Evolutionary conservation across 2,888 invertebrate genomes (phyloP).

Genomic region (Metacarcinus magister): DNA sequence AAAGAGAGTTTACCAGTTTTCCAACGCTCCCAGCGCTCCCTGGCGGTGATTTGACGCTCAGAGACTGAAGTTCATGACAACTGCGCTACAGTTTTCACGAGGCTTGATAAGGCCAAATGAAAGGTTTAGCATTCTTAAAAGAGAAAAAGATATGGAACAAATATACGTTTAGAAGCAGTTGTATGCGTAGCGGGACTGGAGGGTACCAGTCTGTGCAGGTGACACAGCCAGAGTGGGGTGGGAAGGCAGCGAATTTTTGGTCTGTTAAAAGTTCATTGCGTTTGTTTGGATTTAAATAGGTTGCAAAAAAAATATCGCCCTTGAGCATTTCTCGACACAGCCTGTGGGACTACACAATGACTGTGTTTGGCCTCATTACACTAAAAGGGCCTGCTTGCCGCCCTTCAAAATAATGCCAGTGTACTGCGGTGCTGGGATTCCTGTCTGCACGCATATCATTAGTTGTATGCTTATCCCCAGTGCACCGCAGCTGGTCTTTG

Average conservation of each 20-base stretch:
- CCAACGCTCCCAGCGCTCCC: background rate
- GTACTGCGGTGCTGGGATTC: background rate
- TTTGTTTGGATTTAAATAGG: background rate
- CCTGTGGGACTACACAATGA: background rate
- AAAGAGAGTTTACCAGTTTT: background rate
- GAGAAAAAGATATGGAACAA: background rate
- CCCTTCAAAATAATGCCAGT: no score
- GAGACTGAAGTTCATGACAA: background rate
- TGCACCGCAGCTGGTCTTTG: background rate
- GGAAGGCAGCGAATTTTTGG: background rate
- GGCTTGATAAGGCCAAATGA: background rate
- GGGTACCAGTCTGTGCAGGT: background rate
- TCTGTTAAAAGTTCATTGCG: background rate
- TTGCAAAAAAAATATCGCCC: background rate
- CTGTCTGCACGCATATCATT: background rate
- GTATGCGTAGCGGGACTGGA: background rate
- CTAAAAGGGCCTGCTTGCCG: background rate
- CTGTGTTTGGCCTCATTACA: background rate
- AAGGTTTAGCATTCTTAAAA: background rate
- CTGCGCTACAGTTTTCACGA: background rate
- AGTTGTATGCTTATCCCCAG: slow-evolving; percentile 33
- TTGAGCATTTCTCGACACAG: background rate
- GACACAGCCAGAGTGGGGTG: background rate
- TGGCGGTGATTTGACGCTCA: background rate
- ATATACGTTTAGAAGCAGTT: background rate